phyloP scores from a whole-genome alignment of 2,888 invertebrate genomes.

The Criorhina ranunculi region DNA sequence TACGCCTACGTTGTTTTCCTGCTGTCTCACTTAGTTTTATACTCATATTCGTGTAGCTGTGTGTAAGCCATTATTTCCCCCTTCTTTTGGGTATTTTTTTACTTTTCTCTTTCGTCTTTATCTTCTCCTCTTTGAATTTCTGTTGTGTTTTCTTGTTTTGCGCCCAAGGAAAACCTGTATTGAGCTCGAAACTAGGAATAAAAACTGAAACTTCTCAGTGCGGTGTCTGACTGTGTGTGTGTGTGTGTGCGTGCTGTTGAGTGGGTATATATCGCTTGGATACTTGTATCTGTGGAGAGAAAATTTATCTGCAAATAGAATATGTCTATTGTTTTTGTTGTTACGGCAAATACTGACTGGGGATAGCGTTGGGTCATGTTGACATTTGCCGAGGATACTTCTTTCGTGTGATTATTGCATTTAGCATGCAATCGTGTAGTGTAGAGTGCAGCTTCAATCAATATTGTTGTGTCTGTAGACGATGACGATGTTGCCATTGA shows the following conservation, averaged over 20 bases:
- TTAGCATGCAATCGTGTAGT: constrained; percentile 64
- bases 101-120: neutral
- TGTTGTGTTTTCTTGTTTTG: constrained; percentile 71
- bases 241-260: constrained; percentile 44
- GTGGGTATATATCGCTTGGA: constrained; percentile 56
- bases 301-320: constrained; percentile 70
- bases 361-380: constrained; percentile 64
- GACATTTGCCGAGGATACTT: constrained; percentile 69
- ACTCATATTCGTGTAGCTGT: neutral
- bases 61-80: constrained; percentile 24
- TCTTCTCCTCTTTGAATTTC: constrained; percentile 20
- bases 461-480: constrained; percentile 24
- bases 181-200: constrained; percentile 72
- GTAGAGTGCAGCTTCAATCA: constrained; percentile 42
- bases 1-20: constrained; percentile 76
- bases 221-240: constrained; percentile 26
- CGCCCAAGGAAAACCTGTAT: constrained; percentile 76
- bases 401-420: constrained; percentile 71
- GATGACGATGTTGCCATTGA: constrained; percentile 31
- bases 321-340: constrained; percentile 46
- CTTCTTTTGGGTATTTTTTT: constrained; percentile 5
- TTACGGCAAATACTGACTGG: constrained; percentile 7
- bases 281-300: constrained; percentile 70
- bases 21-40: constrained; percentile 59
- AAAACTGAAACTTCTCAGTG: constrained; percentile 56